Evolutionary conservation across 2,888 invertebrate genomes (phyloP), one percentile per base, ranked within the genome.

Genomic region (Diaperis boleti): DNA sequence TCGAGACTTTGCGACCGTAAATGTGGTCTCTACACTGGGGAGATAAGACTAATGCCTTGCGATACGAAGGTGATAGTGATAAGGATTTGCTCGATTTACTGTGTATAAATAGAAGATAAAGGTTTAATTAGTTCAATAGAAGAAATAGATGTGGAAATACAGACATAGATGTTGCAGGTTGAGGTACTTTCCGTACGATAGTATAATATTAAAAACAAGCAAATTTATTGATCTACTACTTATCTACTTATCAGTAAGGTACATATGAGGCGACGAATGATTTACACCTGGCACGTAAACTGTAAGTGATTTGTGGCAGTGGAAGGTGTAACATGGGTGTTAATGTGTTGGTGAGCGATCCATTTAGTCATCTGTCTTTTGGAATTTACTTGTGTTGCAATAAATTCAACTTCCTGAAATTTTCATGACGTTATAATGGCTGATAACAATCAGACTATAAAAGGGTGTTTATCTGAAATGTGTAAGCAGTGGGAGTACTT

Each of bases 31-130:
- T 26, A 52, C 52, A 52, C 52, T 52, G 31, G 31, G n/a, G 10
- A 41, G 54, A 54, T 41, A 54, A 42, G 42, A 54, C 54, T 54
- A 41, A 42, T 42, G 41, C 54, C 41, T 54, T 41, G 41, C 26
- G 2, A 13, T 42, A 26, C 11, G 4, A 14, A 54, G 52, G 39
- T 52, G 35, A 49, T 35, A 18, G 35, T 37, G 52, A 54, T 54
- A 54, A 54, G 29, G 42, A 54, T 52, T 52, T 37, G 13, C 33
- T 50, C 49, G 15, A 35, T 50, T 22, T 7, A 11, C 41, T 39
- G 41, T 42, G 31, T 29, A n/a, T 17, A 54, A 54, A 41, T 41
- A 41, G n/a, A 4, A 54, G 41, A 54, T 54, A 54, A 54, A 18
- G 31, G 26, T 54, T 54, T 54, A 42, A 54, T 54, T 54, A 31